Base-by-base conservation (phyloP, 2,888 invertebrate species). In the Candidula unifasciata region DNA sequence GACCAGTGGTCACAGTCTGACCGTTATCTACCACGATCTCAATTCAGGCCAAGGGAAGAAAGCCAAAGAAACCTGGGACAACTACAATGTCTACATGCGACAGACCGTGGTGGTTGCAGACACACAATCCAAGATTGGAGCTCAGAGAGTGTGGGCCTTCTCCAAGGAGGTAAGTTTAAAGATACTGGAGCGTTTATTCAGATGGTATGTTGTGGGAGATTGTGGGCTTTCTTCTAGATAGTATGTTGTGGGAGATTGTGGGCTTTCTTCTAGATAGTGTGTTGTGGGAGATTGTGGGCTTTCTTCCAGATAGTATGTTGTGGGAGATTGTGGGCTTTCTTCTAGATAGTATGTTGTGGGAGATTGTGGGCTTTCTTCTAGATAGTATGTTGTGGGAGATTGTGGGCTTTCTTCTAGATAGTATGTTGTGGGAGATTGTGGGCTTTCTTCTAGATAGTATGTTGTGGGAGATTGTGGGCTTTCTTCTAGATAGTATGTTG, bases 81-180 rank as follows among this genome's bases (percentile, higher is more conserved):
- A 2, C 8, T 73, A 44, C 52, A 73, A 24, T 13, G 73, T 44
- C 27, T 73, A 73, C 73, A n/a, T 24, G 44, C n/a, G 27, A 0
- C 73, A 73, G 52, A 52, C 52, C 0, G 73, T n/a, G 16, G n/a
- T 73, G 27, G 1, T 73, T 10, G n/a, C 37, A 2, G 16, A 6
- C 44, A 44, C n/a, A 3, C n/a, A 6, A 27, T 10, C 2, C 57
- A 30, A 16, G 33, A 54, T 76, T 24, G 76, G 73, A 0, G 52
- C 73, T 52, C 73, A 73, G n/a, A 24, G 52, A 27, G 1, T 73
- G 27, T 73, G 73, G 73, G 24, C 73, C n/a, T 71, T 71, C 69
- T 37, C 37, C 37, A 2, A 2, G 21, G 3, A 69, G 69, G 69
- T 69, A 6, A 16, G 69, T 33, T n/a, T n/a, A n/a, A n/a, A n/a